Base-by-base conservation (phyloP, 2,113 vertebrate genomes). In the Opisthocomus hoazin region DNA sequence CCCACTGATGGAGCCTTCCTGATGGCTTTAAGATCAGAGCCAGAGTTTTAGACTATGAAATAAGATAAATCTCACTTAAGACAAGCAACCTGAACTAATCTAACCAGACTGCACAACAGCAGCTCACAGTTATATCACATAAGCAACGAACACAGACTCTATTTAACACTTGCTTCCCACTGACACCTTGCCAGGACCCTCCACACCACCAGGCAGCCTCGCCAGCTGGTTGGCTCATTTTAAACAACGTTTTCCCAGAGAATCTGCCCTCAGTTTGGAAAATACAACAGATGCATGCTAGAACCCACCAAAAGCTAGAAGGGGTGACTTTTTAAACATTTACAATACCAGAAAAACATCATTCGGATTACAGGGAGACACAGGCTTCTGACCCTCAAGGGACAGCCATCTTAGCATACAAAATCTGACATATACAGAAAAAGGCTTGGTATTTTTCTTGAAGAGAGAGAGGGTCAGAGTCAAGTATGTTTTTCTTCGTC, bases 81-180 rank as follows among this genome's bases (percentile, higher is more conserved):
- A 65, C 46, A 85, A 84, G 46, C 0, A 1, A 65, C 12, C 50
- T 5, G 32, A 79, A 51, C 50, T 53, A 14, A 51, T 46, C 22
- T 1, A 1, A 41, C 18, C 58, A 23, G 30, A 58, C 45, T 0
- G 4, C 8, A 50, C n/a, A 32, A 54, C 0, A 0, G 39, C 53
- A 71, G 32, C 39, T 66, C 54, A 36, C 0, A 0, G 56, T 11
- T 46, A 5, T 1, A 43, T 6, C 75, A 34, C 22, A 30, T 19
- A 48, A 74, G 30, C 43, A 34, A 10, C 1, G 2, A 69, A 58
- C 27, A 16, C 0, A 53, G 20, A 24, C 29, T n/a, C 17, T 11
- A 20, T 14, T 43, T 24, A 24, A 32, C 15, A 37, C n/a, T n/a
- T n/a, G n/a, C n/a, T n/a, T 76, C 20, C 84, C 53, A 41, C 37